Evolutionary conservation across 2,113 vertebrate genomes (phyloP).

Genomic region (Albula goreensis): DNA sequence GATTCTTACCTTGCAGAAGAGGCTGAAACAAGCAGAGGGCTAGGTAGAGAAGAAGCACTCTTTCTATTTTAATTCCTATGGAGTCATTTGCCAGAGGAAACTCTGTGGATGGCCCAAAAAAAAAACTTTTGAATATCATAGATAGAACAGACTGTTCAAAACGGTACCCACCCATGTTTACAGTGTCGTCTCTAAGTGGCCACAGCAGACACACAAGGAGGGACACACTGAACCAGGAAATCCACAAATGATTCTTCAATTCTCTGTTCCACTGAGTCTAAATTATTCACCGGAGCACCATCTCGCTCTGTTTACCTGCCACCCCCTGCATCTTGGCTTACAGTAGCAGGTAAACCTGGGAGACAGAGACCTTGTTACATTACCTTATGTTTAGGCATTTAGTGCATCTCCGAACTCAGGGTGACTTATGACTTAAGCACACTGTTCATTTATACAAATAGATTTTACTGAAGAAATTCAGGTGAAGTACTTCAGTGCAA

Average conservation of each 20-base stretch:
- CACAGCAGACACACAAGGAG: conserved; percentile 26
- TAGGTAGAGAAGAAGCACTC: conserved; percentile 36
- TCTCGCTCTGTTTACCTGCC: conserved; percentile 18
- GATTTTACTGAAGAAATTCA: too few relatives aligned
- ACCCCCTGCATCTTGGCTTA: conserved; percentile 38
- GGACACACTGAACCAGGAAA: conserved; percentile 35
- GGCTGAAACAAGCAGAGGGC: conserved; percentile 51
- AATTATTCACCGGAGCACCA: conserved; percentile 60
- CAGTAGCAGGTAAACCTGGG: conserved; percentile 42
- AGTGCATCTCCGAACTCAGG: too few relatives aligned
- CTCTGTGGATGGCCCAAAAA: conserved; percentile 34
- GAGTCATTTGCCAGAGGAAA: conserved; percentile 35
- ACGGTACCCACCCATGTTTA: conserved; percentile 18
- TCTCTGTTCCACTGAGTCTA: conserved; percentile 44
- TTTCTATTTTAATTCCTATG: conserved; percentile 42
- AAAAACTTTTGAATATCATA: neutral
- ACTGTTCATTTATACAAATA: too few relatives aligned
- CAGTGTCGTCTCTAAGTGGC: conserved; percentile 28
- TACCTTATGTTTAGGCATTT: too few relatives aligned
- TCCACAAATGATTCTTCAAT: conserved; percentile 41
- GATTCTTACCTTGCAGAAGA: conserved; percentile 63
- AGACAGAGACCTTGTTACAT: too few relatives aligned
- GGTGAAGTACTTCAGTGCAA: too few relatives aligned
- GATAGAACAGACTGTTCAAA: conserved; percentile 34
- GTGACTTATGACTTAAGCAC: too few relatives aligned